These are phyloP conservation scores for Nysson spinosus DNA, from an alignment of 2,888 invertebrate genomes.

Conservation along the genomic window DNA sequence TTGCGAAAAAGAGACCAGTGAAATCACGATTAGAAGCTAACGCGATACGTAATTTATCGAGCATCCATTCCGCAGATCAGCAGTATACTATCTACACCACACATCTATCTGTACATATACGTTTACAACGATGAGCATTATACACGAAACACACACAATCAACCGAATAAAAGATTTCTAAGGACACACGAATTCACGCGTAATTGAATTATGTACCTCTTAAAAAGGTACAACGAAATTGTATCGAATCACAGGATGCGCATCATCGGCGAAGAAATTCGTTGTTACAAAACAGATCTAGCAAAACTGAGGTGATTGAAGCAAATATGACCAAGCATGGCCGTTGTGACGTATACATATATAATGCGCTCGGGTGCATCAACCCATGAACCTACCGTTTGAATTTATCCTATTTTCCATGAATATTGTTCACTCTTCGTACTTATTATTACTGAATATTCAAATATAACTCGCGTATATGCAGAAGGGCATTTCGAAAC, in stretches of 20 bases:
- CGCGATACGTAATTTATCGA: constrained; percentile 35
- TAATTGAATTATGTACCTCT: constrained; percentile 5
- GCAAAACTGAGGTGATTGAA: constrained; percentile 50
- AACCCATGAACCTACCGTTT: not conserved
- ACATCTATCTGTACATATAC: constrained; percentile 42
- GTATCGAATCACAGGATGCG: constrained; percentile 33
- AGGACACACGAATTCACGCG: not conserved
- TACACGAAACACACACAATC: constrained; percentile 24
- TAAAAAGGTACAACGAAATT: constrained; percentile 6
- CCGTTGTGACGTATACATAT: constrained; percentile 17
- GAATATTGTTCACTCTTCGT: not conserved
- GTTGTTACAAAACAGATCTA: constrained; percentile 44
- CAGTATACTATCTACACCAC: constrained; percentile 43
- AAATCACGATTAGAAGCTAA: constrained; percentile 22
- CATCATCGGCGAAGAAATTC: constrained; percentile 31
- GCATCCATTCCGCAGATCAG: constrained; percentile 44
- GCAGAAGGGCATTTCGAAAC: too few species aligned
- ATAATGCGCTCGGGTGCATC: constrained; percentile 5
- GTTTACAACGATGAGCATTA: constrained; percentile 43
- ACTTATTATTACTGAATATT: not conserved
- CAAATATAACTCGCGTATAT: too few species aligned
- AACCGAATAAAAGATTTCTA: constrained; percentile 6
- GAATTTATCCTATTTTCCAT: constrained; percentile 2
- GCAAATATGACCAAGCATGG: constrained; percentile 46
- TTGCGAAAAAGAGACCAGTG: not conserved